A percentile compares a stretch with the other conserved stretches of the same genome.
phyloP scores from a whole-genome alignment of 2,113 vertebrate genomes.

The Hiodon alosoides region DNA sequence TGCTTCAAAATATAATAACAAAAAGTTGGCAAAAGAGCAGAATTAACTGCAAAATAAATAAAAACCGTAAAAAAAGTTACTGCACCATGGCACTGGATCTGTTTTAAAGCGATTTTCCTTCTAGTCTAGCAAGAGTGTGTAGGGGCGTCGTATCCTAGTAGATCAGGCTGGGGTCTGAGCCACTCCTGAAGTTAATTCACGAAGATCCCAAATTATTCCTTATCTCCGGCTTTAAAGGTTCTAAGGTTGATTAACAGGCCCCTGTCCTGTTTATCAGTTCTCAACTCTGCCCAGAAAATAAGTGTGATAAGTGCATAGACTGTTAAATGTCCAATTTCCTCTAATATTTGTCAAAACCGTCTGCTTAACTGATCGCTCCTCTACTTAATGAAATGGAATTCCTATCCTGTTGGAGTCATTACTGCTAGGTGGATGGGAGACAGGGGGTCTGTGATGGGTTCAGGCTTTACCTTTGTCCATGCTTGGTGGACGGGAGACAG shows the following conservation, averaged over 20 bases:
- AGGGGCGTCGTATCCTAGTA: slow-evolving; percentile 32
- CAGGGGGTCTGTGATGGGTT: slow-evolving; percentile 69
- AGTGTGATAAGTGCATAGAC: slow-evolving; percentile 65
- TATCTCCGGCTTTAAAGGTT: slow-evolving; percentile 72
- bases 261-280: slow-evolving; percentile 70
- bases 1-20: too few species aligned
- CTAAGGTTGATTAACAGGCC: slow-evolving; percentile 70
- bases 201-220: slow-evolving; percentile 66
- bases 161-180: slow-evolving; percentile 49
- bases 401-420: slow-evolving; percentile 68
- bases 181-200: slow-evolving; percentile 70
- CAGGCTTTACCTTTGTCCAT: slow-evolving; percentile 59
- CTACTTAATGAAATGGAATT: slow-evolving; percentile 72
- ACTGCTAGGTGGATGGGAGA: slow-evolving; percentile 55
- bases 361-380: slow-evolving; percentile 72
- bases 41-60: too few species aligned
- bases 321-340: slow-evolving; percentile 69
- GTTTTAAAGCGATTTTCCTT: too few species aligned
- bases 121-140: slow-evolving; percentile 2
- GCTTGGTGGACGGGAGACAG: slow-evolving; percentile 57
- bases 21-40: too few species aligned
- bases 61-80: too few species aligned
- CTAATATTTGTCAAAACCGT: slow-evolving; percentile 71
- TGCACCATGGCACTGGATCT: too few species aligned
- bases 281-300: slow-evolving; percentile 60